Evolutionary conservation across 2,797 vertebrate species (phyloP).

Genomic region (Labroides dimidiatus): DNA sequence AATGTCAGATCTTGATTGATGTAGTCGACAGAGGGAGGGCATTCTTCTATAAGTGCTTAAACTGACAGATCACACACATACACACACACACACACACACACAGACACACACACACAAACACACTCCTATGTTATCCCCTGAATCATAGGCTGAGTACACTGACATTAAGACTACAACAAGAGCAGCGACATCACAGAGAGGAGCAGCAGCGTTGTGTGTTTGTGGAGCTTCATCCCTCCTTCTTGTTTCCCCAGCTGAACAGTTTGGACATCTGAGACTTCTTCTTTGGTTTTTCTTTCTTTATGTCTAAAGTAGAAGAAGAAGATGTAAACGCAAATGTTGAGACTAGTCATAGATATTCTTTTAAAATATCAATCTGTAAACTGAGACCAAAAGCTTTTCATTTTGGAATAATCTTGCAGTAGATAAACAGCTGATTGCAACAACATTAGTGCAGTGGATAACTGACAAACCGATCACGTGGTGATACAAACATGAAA

Average conservation of each 20-base stretch:
- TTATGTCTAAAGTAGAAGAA: slow-evolving; percentile 66
- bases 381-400: too few species aligned
- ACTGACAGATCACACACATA: slow-evolving; percentile 21
- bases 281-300: slow-evolving; percentile 83
- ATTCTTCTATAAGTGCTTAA: slow-evolving; percentile 34
- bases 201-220: not conserved
- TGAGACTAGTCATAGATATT: too few species aligned
- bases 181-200: slow-evolving; percentile 33
- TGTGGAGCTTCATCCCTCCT: slow-evolving; percentile 57
- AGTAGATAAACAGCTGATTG: too few species aligned
- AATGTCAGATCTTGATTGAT: slow-evolving; percentile 52
- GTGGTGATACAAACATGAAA: too few species aligned
- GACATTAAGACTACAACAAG: slow-evolving; percentile 42
- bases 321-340: too few species aligned
- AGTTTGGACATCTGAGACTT: slow-evolving; percentile 75
- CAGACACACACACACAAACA: slow-evolving; percentile 27
- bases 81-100: slow-evolving; percentile 5
- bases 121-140: slow-evolving; percentile 29
- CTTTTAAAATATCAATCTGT: too few species aligned
- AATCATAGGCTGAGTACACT: slow-evolving; percentile 46
- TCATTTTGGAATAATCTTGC: too few species aligned
- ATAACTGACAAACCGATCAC: too few species aligned
- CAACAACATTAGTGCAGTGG: too few species aligned
- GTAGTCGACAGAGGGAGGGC: slow-evolving; percentile 48
- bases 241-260: slow-evolving; percentile 76